phyloP scores from a whole-genome alignment of 2,113 vertebrate genomes.

The Dicrurus megarhynchus region DNA sequence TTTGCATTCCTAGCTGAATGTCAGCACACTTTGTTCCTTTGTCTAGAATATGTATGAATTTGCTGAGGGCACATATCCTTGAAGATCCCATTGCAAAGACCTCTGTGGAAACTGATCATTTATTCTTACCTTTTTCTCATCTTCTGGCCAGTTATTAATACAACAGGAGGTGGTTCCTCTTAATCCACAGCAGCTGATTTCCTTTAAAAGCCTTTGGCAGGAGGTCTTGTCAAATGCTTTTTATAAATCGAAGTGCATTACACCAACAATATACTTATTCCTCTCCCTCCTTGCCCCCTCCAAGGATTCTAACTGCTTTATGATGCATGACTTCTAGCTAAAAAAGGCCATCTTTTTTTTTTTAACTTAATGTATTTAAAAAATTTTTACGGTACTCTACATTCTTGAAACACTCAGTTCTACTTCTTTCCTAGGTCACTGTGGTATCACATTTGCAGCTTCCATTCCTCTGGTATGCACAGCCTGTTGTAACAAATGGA shows the following conservation, averaged over 20 bases:
- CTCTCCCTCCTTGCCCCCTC: neutral
- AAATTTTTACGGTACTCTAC: neutral
- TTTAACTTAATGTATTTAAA: neutral
- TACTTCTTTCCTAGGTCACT: neutral
- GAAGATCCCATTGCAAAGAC: neutral
- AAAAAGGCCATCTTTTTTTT: neutral
- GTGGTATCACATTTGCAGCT: neutral
- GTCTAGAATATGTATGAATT: neutral
- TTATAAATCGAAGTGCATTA: conserved; percentile 52
- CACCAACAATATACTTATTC: neutral
- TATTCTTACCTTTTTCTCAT: neutral
- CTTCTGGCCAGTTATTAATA: conserved; percentile 36
- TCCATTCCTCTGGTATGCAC: neutral
- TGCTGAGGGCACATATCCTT: neutral
- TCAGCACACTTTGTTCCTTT: neutral
- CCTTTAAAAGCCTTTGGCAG: conserved; percentile 44
- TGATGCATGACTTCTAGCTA: neutral
- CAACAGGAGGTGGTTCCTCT: neutral
- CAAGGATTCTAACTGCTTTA: neutral
- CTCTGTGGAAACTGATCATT: neutral
- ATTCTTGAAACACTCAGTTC: neutral
- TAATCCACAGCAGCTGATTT: conserved; percentile 12
- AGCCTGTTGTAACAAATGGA: neutral
- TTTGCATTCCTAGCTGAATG: neutral
- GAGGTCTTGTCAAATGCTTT: conserved; percentile 19